A percentile compares a stretch with the other conserved stretches of the same genome.
phyloP scores from a whole-genome alignment of 2,888 invertebrate species.

The Papilio protenor region DNA sequence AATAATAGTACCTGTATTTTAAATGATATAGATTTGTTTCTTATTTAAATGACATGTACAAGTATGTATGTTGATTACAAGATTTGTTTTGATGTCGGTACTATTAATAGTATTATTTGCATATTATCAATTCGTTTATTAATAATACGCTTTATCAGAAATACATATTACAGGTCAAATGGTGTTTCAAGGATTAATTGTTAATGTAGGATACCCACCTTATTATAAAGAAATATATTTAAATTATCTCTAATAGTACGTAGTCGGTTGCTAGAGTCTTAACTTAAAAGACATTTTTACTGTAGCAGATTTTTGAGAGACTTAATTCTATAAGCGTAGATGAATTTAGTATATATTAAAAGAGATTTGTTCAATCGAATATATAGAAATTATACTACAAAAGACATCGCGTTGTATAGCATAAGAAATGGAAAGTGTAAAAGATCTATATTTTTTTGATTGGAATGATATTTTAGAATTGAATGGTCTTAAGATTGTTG shows the following conservation, averaged over 20 bases:
- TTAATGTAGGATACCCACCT: slow-evolving; percentile 21
- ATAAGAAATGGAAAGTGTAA: slow-evolving; percentile 7
- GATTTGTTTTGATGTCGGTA: neutral
- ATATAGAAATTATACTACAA: slow-evolving; percentile 15
- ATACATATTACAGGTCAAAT: slow-evolving; percentile 18
- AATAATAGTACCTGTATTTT: neutral
- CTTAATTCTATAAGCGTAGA: neutral
- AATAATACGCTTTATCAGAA: neutral
- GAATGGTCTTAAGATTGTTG: neutral
- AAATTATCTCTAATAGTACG: slow-evolving; percentile 16
- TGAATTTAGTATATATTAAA: neutral
- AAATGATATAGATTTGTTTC: neutral
- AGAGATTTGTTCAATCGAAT: neutral
- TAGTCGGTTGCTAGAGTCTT: slow-evolving; percentile 40
- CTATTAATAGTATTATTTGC: slow-evolving; percentile 16
- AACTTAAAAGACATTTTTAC: slow-evolving; percentile 39
- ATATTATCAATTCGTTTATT: neutral
- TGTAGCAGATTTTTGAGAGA: slow-evolving; percentile 22
- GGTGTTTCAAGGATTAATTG: slow-evolving; percentile 26
- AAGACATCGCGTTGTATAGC: neutral
- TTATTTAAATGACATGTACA: neutral
- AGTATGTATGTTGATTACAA: neutral
- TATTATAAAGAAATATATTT: slow-evolving; percentile 24
- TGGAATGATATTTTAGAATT: slow-evolving; percentile 18
- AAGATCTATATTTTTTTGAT: slow-evolving; percentile 31